Evolutionary conservation across 2,113 vertebrate genomes (phyloP).

Genomic region (Oryctolagus cuniculus): DNA sequence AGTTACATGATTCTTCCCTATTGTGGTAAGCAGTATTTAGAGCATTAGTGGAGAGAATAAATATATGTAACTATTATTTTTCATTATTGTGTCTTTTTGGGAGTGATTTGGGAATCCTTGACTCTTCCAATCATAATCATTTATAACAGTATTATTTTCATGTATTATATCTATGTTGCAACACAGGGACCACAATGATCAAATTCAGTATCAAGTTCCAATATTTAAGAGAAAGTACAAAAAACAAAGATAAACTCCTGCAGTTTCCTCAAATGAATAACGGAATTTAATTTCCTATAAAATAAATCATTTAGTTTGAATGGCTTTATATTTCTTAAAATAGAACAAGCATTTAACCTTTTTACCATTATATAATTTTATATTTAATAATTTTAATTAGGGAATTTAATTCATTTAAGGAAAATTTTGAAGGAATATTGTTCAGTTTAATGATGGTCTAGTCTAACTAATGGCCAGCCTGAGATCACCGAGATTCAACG

Average conservation of each 20-base stretch:
- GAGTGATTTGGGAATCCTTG: neutral
- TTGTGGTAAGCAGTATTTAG: neutral
- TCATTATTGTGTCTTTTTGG: neutral
- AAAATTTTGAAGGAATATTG: conserved; percentile 55
- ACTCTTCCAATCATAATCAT: neutral
- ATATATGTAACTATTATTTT: neutral
- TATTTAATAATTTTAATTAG: conserved; percentile 66
- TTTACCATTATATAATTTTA: conserved; percentile 46
- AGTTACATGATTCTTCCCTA: neutral
- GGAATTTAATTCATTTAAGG: conserved; percentile 67
- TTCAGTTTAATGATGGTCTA: conserved; percentile 45
- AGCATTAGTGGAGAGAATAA: neutral
- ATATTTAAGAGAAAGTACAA: neutral
- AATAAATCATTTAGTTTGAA: conserved; percentile 58
- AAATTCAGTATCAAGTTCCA: neutral
- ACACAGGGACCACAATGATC: neutral
- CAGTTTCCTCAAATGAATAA: conserved; percentile 46
- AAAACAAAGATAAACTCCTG: neutral
- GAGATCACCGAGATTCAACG: conserved; percentile 18
- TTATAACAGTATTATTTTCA: neutral
- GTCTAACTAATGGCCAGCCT: neutral
- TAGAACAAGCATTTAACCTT: conserved; percentile 61
- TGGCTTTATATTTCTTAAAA: conserved; percentile 46
- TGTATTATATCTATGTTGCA: neutral
- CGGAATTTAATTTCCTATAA: conserved; percentile 54